phyloP scores from a whole-genome alignment of 2,113 vertebrate species.

The Actenoides hombroni region DNA sequence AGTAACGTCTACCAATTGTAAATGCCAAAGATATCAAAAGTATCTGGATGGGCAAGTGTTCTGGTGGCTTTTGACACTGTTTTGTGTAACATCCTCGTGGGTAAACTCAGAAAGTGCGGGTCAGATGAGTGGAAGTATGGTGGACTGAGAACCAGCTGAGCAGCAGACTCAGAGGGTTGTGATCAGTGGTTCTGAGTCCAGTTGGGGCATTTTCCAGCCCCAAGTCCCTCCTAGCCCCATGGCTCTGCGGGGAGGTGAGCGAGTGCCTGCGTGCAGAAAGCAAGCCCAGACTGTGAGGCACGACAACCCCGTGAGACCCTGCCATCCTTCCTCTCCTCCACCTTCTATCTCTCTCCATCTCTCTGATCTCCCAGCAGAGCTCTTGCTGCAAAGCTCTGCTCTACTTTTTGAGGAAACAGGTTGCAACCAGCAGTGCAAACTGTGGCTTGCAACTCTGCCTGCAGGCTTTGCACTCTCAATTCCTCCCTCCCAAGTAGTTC shows the following conservation, averaged over 20 bases:
- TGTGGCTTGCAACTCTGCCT: neutral
- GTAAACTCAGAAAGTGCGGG: too few species aligned
- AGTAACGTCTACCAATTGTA: neutral
- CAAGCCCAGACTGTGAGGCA: neutral
- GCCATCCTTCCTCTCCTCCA: neutral
- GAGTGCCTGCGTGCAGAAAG: rapidly evolving
- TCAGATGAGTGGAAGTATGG: neutral
- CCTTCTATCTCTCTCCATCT: constrained; percentile 12
- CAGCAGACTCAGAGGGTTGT: too few species aligned
- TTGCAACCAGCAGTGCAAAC: neutral
- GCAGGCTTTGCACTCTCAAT: neutral
- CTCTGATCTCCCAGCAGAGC: neutral
- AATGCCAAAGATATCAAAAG: neutral
- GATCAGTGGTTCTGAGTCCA: too few species aligned
- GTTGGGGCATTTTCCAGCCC: neutral
- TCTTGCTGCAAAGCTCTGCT: neutral
- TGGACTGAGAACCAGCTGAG: neutral
- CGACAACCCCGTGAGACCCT: neutral
- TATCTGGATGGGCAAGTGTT: rapidly evolving
- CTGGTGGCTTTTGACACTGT: neutral
- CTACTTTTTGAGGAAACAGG: neutral
- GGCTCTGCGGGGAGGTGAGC: rapidly evolving
- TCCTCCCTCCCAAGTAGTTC: neutral
- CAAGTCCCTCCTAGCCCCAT: neutral
- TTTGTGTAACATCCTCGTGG: neutral